Evolutionary conservation across 2,797 vertebrate genomes (phyloP), one percentile per base, ranked within the genome.

Genomic region (Enteromius thamalakanensis): DNA sequence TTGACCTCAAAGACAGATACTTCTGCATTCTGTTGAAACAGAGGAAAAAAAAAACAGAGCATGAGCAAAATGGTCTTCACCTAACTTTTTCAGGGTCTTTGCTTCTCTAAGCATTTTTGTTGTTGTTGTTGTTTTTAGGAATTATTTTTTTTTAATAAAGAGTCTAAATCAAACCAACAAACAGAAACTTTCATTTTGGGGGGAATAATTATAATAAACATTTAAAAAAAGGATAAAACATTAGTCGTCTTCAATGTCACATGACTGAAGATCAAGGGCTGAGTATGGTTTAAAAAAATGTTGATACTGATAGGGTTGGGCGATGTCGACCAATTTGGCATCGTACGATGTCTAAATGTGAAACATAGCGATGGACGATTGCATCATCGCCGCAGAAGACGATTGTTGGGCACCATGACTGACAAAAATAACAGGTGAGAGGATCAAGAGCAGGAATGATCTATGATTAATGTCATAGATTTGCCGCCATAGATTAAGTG

Each of bases 1-100:
- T 99, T 99, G 92, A 99, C 98, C 91, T 99, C 98, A 92, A 99
- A 99, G 87, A 99, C 98, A 4, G 98, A 99, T 15, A 99, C 98
- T 90, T 99, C 98, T 0, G 96, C 96, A 92, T 99, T 99, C 98
- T 99, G 94, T 47, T 88, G 85, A 79, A 87, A 89, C 83, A 89
- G 15, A 85, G 78, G 26, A 55, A 8, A 1, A 6, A 65, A 34
- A 82, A 4, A 53, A 11, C 60, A 7, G 14, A 65, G 29, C 42
- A 10, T 37, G 83, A 81, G 87, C 67, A 82, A 34, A 91, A 84
- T 3, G 45, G 76, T 14, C 6, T 37, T 9, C 2, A 6, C 32
- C 21, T 6, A 9, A 40, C 7, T 58, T 76, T 72, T 40, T 42
- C 1, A 58, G 32, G 6, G 3, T 55, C 4, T 9, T 72, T 32